Conservation (phyloP, 2,888 invertebrate genomes). For the Harmothoe impar region DNA sequence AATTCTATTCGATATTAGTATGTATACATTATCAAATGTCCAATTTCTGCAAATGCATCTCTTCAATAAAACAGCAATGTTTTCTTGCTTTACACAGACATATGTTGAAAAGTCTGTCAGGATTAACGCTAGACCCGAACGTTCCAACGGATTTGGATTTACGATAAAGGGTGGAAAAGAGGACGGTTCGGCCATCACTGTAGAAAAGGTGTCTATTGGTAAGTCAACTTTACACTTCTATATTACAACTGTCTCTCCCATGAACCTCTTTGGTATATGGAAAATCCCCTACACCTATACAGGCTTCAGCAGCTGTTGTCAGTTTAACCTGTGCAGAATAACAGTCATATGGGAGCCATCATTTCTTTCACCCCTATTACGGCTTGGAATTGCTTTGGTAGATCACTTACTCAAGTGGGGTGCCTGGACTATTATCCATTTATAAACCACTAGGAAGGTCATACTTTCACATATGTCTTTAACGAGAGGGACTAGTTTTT, state of each 20-base stretch:
- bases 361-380: constrained; percentile 7
- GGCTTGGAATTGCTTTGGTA: not conserved
- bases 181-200: constrained; percentile 76
- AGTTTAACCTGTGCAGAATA: no score
- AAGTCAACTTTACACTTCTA: constrained; percentile 27
- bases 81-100: constrained; percentile 72
- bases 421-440: no score
- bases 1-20: no score
- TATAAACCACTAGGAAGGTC: no score
- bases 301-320: no score
- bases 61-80: not conserved
- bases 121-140: constrained; percentile 79
- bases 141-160: constrained; percentile 83
- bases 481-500: no score
- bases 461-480: no score
- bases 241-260: not conserved
- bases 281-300: no score
- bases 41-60: no score
- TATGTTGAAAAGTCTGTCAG: constrained; percentile 79
- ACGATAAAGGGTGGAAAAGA: constrained; percentile 79
- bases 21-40: no score
- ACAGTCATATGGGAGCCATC: not conserved
- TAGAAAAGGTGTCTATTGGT: constrained; percentile 79
- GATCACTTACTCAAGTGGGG: not conserved
- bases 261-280: not conserved